Base-by-base conservation (phyloP, 2,888 invertebrate genomes). In the Furcula furcula region DNA sequence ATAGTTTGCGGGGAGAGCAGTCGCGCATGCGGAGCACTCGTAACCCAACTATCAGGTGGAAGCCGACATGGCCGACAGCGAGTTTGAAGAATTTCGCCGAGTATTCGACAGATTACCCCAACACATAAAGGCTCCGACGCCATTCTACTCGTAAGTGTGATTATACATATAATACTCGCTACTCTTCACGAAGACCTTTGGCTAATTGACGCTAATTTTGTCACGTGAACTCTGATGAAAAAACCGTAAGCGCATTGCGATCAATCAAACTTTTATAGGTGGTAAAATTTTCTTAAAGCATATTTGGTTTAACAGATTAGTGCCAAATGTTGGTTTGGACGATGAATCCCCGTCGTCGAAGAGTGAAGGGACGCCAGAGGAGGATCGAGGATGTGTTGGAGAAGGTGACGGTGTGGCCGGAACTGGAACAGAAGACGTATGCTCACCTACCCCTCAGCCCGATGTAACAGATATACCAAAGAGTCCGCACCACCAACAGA, bases 81-180 rank as follows among this genome's bases (percentile, higher is more conserved):
- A 97, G 88, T 97, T 95, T 89, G 97, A 97, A 87, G 95, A 97
- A 91, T 96, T 97, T 90, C 94, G 94, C 68, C 93, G 94, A 68
- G 93, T 93, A 78, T 96, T 95, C 82, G 95, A 96, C 68, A 92
- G 93, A 85, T 89, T 94, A 76, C 94, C 94, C 40, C 94, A 94
- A 74, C 93, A 94, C 66, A 92, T 93, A 53, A 94, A 93, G 76
- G 93, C 93, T 31, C 93, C 96, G 34, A 92, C 94, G 58, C 94
- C 95, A 38, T 95, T 94, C 86, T 97, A 97, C 84, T 96, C 95
- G 97, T 97, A 91, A 96, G 96, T 93, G 58, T 36, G 60, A 23
- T 25, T 53, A 49, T 46, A 19, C 9, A 16, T 33, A 43, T 29
- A 28, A 27, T 30, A 47, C 36, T 11, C 14, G 10, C 7, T 6